Evolutionary conservation across 2,888 invertebrate species (phyloP).

Genomic region (Clistopyga incitator): DNA sequence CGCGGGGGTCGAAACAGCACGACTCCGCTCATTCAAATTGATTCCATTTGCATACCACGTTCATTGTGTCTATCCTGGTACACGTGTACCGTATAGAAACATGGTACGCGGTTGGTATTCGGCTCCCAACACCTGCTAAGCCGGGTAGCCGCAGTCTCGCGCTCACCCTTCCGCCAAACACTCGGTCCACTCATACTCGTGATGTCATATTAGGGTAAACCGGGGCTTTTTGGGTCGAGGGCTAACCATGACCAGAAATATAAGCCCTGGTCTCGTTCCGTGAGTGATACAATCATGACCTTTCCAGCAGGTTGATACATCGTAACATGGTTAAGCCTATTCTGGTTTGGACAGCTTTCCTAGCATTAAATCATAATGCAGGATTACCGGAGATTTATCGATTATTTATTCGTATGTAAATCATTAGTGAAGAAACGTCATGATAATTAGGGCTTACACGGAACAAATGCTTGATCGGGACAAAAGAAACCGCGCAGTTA

Average conservation of each 20-base stretch:
- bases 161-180: constrained; percentile 60
- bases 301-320: background rate
- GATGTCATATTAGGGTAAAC: background rate
- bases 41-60: constrained; percentile 76
- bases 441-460: too few species aligned
- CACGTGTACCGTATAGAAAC: constrained; percentile 46
- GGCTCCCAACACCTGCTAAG: constrained; percentile 50
- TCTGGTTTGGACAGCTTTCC: background rate
- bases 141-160: constrained; percentile 42
- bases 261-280: background rate
- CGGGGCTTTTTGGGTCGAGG: background rate
- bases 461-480: too few species aligned
- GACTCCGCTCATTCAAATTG: constrained; percentile 73
- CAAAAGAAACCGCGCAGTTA: too few species aligned
- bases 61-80: constrained; percentile 65
- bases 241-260: constrained; percentile 3
- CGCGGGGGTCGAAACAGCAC: constrained; percentile 34
- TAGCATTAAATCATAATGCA: background rate
- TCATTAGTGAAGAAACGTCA: background rate
- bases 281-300: background rate
- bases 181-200: constrained; percentile 34
- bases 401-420: background rate
- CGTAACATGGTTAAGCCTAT: background rate
- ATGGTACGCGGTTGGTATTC: constrained; percentile 30
- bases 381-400: background rate